phyloP scores from a whole-genome alignment of 2,888 invertebrate genomes.

The Brachyptera putata region DNA sequence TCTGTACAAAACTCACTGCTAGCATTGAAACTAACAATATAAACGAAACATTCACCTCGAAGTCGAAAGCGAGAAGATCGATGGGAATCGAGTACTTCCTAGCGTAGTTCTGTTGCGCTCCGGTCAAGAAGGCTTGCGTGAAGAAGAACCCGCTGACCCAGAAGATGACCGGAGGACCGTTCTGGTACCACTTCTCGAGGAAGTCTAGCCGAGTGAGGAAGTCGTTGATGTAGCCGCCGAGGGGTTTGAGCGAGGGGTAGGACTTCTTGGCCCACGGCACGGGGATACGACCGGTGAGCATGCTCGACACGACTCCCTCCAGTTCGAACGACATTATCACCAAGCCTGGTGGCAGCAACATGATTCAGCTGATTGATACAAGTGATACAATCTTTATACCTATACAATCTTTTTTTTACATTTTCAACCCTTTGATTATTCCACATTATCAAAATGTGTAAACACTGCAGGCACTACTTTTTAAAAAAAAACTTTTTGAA shows the following conservation, averaged over 20 bases:
- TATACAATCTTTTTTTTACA: no score
- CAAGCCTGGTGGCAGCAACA: constrained; percentile 54
- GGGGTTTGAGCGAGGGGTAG: constrained; percentile 87
- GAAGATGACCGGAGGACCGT: constrained; percentile 75
- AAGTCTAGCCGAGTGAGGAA: constrained; percentile 79
- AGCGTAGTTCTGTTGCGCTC: constrained; percentile 89
- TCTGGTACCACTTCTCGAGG: constrained; percentile 76
- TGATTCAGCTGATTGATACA: no score
- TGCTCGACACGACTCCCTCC: constrained; percentile 79
- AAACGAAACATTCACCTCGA: constrained; percentile 53
- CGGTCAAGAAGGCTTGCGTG: constrained; percentile 92
- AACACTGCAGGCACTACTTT: no score
- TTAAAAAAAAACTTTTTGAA: no score
- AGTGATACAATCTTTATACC: no score
- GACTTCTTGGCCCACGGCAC: constrained; percentile 78
- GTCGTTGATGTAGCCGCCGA: constrained; percentile 82
- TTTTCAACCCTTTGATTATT: no score
- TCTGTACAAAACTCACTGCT: no score
- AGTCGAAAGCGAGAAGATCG: constrained; percentile 78
- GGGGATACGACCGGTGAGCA: constrained; percentile 80
- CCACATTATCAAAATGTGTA: no score
- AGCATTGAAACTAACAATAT: no score
- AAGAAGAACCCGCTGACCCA: constrained; percentile 95
- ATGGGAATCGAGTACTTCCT: constrained; percentile 89
- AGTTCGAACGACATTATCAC: constrained; percentile 82